Evolutionary conservation across 2,113 vertebrate species (phyloP).

Genomic region (Osmerus mordax): DNA sequence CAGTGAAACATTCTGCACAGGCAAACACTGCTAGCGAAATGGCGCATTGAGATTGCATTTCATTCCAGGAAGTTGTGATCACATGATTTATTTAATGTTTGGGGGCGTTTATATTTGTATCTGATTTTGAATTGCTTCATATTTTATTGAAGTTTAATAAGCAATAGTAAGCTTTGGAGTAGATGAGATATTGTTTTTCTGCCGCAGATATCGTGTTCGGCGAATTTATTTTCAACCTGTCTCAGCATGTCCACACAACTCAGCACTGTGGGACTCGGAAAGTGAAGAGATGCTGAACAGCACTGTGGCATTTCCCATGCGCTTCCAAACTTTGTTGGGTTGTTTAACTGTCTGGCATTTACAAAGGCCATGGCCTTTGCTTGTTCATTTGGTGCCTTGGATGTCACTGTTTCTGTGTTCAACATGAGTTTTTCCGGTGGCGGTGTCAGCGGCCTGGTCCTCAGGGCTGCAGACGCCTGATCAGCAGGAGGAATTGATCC

Average conservation of each 20-base stretch:
- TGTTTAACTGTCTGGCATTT: conserved; percentile 73
- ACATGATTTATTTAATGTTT: too few species aligned
- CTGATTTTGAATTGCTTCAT: too few species aligned
- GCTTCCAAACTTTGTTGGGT: conserved; percentile 59
- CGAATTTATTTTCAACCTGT: conserved; percentile 26
- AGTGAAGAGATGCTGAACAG: conserved; percentile 47
- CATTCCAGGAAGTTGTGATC: conserved; percentile 35
- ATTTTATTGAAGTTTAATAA: not conserved
- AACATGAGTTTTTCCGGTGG: conserved; percentile 54
- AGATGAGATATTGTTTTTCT: not conserved
- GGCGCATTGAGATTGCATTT: conserved; percentile 49
- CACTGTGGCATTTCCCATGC: conserved; percentile 66
- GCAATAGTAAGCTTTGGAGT: not conserved
- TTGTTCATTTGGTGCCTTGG: conserved; percentile 58
- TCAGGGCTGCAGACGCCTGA: conserved; percentile 43
- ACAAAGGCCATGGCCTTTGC: conserved; percentile 74
- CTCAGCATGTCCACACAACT: conserved; percentile 8
- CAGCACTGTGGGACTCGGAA: conserved; percentile 38
- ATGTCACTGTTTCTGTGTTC: conserved; percentile 62
- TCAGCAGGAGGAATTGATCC: conserved; percentile 47
- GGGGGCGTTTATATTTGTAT: too few species aligned
- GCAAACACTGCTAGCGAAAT: conserved; percentile 38
- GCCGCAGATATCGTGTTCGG: not conserved
- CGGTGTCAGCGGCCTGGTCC: conserved; percentile 51
- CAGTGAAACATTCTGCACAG: conserved; percentile 35